These are phyloP conservation scores for Rhagologus leucostigma DNA, from an alignment of 2,113 vertebrate species.

Conservation along the genomic window DNA sequence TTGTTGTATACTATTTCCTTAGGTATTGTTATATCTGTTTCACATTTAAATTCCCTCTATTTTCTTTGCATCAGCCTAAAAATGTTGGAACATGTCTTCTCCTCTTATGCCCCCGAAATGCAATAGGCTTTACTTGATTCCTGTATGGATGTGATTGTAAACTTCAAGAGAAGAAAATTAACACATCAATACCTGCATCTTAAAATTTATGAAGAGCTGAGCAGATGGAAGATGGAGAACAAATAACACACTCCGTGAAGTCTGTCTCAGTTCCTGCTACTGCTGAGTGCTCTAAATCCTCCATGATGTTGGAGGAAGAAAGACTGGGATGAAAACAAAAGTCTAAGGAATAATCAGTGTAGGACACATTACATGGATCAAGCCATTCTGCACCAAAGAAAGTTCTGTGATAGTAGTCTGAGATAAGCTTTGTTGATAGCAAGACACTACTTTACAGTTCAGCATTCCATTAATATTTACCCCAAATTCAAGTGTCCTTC, in stretches of 20 bases:
- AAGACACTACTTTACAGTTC: not conserved
- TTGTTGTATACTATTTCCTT: not conserved
- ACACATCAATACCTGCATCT: too few species aligned
- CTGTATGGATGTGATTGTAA: not conserved
- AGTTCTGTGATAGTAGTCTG: not conserved
- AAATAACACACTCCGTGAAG: not conserved
- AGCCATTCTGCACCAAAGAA: not conserved
- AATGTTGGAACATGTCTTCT: not conserved
- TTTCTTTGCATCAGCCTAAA: not conserved
- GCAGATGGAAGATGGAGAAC: not conserved
- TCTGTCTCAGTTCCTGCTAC: not conserved
- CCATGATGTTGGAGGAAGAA: not conserved
- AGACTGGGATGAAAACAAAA: not conserved
- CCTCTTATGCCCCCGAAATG: not conserved
- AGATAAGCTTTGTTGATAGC: not conserved
- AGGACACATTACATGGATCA: not conserved
- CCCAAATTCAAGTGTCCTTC: not conserved
- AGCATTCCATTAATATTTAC: not conserved
- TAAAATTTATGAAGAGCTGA: not conserved
- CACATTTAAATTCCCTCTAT: not conserved
- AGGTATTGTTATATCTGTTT: not conserved
- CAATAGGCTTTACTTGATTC: not conserved
- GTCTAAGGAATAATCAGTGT: not conserved
- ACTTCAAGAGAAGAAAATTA: not conserved
- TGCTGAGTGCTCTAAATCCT: not conserved